A percentile compares a stretch with the other conserved stretches of the same genome.
Conservation (phyloP, 2,888 invertebrate species). For the Ochropacha duplaris region DNA sequence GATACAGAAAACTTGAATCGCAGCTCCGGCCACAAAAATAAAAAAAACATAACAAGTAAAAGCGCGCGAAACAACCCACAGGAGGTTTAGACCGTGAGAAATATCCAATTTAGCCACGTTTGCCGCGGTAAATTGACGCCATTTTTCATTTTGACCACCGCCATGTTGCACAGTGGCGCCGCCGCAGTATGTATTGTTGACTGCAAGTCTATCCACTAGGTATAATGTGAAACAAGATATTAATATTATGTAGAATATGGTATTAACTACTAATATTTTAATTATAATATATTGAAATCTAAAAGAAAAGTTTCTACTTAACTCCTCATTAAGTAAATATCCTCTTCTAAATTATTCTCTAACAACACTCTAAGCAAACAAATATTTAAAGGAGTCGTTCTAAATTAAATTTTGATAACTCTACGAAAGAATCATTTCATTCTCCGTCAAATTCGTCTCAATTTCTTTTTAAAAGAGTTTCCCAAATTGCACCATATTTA, state of each 20-base stretch:
- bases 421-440: too few relatives aligned
- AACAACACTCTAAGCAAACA: too few relatives aligned
- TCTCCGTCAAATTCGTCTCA: too few relatives aligned
- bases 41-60: conserved; percentile 32
- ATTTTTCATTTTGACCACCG: conserved; percentile 71
- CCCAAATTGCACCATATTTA: background rate
- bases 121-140: conserved; percentile 75
- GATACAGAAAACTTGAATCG: conserved; percentile 7
- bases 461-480: background rate
- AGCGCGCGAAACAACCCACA: conserved; percentile 51
- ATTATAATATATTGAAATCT: too few relatives aligned
- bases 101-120: conserved; percentile 79
- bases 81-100: conserved; percentile 67
- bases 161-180: conserved; percentile 62
- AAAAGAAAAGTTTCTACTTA: too few relatives aligned
- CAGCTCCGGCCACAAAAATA: conserved; percentile 13
- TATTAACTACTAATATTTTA: too few relatives aligned
- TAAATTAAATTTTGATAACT: too few relatives aligned
- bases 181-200: conserved; percentile 18
- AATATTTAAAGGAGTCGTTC: too few relatives aligned
- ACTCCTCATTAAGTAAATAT: too few relatives aligned
- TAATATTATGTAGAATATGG: background rate
- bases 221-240: background rate
- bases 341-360: too few relatives aligned
- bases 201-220: background rate